A percentile compares a stretch with the other conserved stretches of the same genome.
Conservation (phyloP, 1,140 invertebrate species). For the Drosophila tani region DNA sequence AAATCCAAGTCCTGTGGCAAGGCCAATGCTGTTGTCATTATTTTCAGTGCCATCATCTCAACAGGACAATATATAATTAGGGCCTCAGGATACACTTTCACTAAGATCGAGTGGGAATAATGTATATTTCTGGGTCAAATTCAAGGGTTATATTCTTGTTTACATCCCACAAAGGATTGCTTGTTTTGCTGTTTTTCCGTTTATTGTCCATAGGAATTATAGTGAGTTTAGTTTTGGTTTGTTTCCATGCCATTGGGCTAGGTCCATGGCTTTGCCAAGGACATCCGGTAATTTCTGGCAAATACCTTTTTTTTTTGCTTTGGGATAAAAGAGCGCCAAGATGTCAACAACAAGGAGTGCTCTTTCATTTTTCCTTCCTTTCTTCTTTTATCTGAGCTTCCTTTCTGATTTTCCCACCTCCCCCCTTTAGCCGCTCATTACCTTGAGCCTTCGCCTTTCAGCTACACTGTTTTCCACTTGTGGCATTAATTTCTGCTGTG, state of each 20-base stretch:
- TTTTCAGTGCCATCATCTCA: constrained; percentile 36
- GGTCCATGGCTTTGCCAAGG: constrained; percentile 9
- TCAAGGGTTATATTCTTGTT: constrained; percentile 34
- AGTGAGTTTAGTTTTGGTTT: not conserved
- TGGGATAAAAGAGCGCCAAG: constrained; percentile 15
- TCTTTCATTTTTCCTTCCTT: constrained; percentile 5
- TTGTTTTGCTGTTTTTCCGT: constrained; percentile 6
- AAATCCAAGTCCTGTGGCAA: constrained; percentile 24
- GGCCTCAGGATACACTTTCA: constrained; percentile 29
- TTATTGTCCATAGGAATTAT: constrained; percentile 19
- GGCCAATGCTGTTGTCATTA: constrained; percentile 61
- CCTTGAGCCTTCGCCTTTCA: constrained; percentile 15
- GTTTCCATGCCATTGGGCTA: constrained; percentile 16
- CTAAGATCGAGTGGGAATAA: constrained; percentile 16
- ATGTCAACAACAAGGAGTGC: constrained; percentile 42
- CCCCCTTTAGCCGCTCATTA: constrained; percentile 23
- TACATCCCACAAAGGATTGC: constrained; percentile 4
- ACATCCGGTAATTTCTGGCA: constrained; percentile 50
- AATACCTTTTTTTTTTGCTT: constrained; percentile 37
- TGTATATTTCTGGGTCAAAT: constrained; percentile 23
- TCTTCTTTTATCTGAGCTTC: not conserved
- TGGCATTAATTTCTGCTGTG: constrained; percentile 80
- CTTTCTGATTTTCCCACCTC: not conserved
- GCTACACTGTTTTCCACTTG: constrained; percentile 58
- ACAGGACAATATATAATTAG: constrained; percentile 55